Evolutionary conservation across 2,888 invertebrate genomes (phyloP).

Genomic region (Eucera pruinosa): DNA sequence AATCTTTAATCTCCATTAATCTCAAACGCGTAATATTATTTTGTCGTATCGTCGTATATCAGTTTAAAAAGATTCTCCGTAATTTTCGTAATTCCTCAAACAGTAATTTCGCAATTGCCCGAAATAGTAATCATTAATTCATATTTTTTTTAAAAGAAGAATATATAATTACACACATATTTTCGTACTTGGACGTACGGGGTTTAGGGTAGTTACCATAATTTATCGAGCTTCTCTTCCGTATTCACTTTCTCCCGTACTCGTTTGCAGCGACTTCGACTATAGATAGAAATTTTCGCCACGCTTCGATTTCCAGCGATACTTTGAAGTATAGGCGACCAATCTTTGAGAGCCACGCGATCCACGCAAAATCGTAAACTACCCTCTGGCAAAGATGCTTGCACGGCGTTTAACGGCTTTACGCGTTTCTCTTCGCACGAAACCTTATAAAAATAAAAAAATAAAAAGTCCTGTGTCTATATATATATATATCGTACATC

Average conservation of each 20-base stretch:
- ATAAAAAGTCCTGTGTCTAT: too few species aligned
- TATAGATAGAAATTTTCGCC: slow-evolving; percentile 66
- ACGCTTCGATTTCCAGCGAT: slow-evolving; percentile 68
- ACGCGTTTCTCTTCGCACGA: slow-evolving; percentile 57
- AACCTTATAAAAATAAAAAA: slow-evolving; percentile 58
- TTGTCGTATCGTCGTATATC: too few species aligned
- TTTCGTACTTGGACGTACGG: too few species aligned
- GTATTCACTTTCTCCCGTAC: slow-evolving; percentile 67
- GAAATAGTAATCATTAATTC: too few species aligned
- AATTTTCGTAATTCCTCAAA: too few species aligned
- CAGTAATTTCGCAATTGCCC: too few species aligned
- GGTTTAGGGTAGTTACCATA: slow-evolving; percentile 61
- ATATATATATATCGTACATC: neutral
- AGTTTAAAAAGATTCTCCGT: too few species aligned
- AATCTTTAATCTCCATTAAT: too few species aligned
- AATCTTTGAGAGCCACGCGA: slow-evolving; percentile 63
- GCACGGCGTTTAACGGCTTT: slow-evolving; percentile 62
- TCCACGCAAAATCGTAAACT: slow-evolving; percentile 69
- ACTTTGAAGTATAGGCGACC: slow-evolving; percentile 68
- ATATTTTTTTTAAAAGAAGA: too few species aligned
- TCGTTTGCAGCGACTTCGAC: slow-evolving; percentile 56
- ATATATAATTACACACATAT: too few species aligned
- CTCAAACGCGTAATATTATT: too few species aligned
- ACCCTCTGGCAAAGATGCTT: slow-evolving; percentile 58
- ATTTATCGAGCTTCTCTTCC: slow-evolving; percentile 66